These are phyloP conservation scores for Mesoligia furuncula DNA, from an alignment of 2,888 invertebrate genomes.

Conservation along the genomic window DNA sequence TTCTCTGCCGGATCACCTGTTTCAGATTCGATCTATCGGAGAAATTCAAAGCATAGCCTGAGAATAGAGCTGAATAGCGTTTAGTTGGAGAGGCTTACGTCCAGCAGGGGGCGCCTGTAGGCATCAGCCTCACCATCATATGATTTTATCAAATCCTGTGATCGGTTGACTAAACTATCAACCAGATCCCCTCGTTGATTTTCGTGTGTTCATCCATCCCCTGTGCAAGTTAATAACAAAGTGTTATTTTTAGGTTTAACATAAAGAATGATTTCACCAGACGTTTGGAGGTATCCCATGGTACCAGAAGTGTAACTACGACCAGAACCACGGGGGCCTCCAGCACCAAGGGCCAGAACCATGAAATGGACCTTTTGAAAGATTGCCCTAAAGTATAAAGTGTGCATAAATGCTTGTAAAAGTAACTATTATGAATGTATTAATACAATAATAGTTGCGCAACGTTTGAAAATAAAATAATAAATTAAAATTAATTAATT, in stretches of 20 bases:
- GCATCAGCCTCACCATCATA: background rate
- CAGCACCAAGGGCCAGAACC: background rate
- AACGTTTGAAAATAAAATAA: too few relatives aligned
- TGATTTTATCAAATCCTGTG: background rate
- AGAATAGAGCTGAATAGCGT: background rate
- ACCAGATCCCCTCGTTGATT: background rate
- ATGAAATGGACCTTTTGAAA: conserved; percentile 24
- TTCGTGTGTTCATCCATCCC: background rate
- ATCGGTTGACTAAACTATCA: background rate
- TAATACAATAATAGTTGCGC: background rate
- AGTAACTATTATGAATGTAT: background rate
- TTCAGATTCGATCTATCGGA: background rate
- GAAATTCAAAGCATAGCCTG: background rate
- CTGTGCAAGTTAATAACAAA: conserved; percentile 6
- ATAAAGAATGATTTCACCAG: conserved; percentile 23
- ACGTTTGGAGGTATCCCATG: background rate
- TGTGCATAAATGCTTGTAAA: background rate
- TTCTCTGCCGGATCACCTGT: background rate
- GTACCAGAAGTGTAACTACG: conserved; percentile 2
- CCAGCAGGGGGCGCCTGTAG: background rate
- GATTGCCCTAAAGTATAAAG: conserved; percentile 3
- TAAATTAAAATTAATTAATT: too few relatives aligned
- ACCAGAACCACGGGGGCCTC: background rate
- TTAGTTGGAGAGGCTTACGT: background rate
- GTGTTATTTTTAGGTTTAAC: conserved; percentile 43